Conservation (phyloP, 2,797 vertebrate genomes). For the Poecilia velifera region DNA sequence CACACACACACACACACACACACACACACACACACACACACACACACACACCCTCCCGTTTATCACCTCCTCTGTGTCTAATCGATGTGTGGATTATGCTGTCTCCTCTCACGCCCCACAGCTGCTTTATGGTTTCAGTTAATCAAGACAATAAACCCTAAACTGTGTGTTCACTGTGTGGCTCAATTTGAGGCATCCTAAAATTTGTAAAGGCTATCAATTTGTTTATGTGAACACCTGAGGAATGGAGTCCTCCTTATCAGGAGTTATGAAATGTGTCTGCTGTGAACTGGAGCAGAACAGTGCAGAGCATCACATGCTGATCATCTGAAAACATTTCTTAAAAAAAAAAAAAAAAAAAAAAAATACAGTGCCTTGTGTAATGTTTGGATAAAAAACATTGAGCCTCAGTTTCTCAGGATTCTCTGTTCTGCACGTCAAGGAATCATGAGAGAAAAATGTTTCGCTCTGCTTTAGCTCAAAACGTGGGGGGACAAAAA, state of each 20-base stretch:
- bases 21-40: conserved; percentile 30
- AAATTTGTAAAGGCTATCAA: conserved; percentile 6
- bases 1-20: conserved; percentile 13
- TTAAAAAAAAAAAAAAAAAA: conserved; percentile 28
- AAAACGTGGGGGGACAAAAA: conserved; percentile 7
- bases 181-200: conserved; percentile 13
- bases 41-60: conserved; percentile 29
- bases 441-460: conserved; percentile 24
- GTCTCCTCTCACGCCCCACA: conserved; percentile 64
- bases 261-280: conserved; percentile 21
- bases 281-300: conserved; percentile 33
- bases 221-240: conserved; percentile 7
- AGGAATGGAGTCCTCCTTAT: conserved; percentile 20
- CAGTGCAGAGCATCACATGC: conserved; percentile 45
- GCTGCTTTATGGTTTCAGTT: conserved; percentile 60
- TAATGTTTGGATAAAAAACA: conserved; percentile 30
- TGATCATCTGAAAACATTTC: conserved; percentile 57
- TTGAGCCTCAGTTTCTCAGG: conserved; percentile 6
- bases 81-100: conserved; percentile 71
- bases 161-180: conserved; percentile 17
- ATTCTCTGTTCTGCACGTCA: conserved; percentile 13
- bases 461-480: conserved; percentile 12
- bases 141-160: conserved; percentile 19
- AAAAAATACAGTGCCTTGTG: conserved; percentile 2
- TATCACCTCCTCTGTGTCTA: conserved; percentile 56